Evolutionary conservation across 2,113 vertebrate species (phyloP).

Genomic region (Rhipidura dahli): DNA sequence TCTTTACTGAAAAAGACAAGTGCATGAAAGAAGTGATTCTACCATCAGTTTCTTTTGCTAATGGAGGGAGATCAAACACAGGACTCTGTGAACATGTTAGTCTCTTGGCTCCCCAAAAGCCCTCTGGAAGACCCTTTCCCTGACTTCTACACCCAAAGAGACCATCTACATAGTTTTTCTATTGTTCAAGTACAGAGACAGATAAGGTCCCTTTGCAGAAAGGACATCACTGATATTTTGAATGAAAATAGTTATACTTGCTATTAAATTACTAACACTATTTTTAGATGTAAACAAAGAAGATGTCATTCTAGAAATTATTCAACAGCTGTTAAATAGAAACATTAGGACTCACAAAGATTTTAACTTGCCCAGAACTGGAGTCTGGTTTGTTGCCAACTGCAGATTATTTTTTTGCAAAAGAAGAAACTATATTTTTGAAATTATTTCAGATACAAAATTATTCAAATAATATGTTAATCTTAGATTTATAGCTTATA

Average conservation of each 20-base stretch:
- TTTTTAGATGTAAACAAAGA: not conserved
- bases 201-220: not conserved
- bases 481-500: not conserved
- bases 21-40: not conserved
- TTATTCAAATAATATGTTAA: not conserved
- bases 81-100: not conserved
- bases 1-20: not conserved
- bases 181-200: not conserved
- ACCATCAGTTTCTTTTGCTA: not conserved
- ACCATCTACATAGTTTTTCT: not conserved
- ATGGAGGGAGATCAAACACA: not conserved
- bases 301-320: not conserved
- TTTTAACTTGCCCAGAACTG: not conserved
- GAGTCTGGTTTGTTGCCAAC: not conserved
- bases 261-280: not conserved
- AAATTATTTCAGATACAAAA: not conserved
- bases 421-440: not conserved
- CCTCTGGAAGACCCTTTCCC: not conserved
- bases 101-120: not conserved
- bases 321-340: not conserved
- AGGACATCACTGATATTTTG: not conserved
- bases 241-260: not conserved
- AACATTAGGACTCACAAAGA: not conserved
- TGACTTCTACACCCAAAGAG: not conserved
- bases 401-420: not conserved